Conservation (phyloP, 2,888 invertebrate genomes). For the Cyaniris semiargus region DNA sequence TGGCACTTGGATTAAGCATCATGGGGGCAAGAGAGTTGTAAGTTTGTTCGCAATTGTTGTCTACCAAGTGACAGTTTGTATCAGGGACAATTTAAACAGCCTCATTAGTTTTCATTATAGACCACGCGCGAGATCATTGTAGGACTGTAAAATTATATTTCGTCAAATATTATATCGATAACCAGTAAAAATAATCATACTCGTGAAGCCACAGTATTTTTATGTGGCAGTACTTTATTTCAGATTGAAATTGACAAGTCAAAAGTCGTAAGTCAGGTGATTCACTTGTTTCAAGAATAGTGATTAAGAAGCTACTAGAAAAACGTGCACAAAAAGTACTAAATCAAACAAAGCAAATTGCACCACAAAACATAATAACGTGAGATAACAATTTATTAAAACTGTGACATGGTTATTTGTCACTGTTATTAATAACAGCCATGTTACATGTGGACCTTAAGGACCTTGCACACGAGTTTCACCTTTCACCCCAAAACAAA, state of each 20-base stretch:
- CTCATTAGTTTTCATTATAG: too few species aligned
- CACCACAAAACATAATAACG: constrained; percentile 30
- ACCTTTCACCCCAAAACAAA: background rate
- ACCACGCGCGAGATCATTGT: too few species aligned
- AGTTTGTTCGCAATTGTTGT: too few species aligned
- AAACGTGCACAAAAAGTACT: constrained; percentile 12
- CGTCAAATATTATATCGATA: too few species aligned
- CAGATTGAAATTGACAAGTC: background rate
- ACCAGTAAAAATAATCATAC: too few species aligned
- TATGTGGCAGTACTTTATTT: too few species aligned
- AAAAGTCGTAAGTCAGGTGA: background rate
- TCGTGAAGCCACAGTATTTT: too few species aligned
- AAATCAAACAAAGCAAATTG: constrained; percentile 21
- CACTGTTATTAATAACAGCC: constrained; percentile 41
- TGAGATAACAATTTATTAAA: constrained; percentile 30
- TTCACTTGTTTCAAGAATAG: background rate
- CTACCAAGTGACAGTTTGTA: too few species aligned
- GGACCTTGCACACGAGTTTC: background rate
- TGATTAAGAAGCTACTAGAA: background rate
- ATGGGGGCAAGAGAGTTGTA: too few species aligned
- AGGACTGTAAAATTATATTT: too few species aligned
- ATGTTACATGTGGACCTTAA: constrained; percentile 37
- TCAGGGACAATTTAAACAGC: too few species aligned
- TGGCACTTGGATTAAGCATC: too few species aligned
- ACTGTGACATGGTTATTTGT: constrained; percentile 37